Conservation (phyloP, 2,888 invertebrate species). For the Lydus trimaculatus region DNA sequence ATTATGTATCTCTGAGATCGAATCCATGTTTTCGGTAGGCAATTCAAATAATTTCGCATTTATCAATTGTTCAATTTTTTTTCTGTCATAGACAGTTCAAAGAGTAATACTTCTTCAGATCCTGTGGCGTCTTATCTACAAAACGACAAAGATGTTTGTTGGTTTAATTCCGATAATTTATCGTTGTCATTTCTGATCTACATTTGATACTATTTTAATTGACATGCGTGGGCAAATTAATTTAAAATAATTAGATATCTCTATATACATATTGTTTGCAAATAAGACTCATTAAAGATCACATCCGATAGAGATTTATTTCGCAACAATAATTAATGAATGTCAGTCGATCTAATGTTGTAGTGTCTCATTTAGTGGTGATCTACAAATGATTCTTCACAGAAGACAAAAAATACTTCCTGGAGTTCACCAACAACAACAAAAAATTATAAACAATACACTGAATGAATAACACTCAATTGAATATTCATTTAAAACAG, state of each 20-base stretch:
- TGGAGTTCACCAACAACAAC: background rate
- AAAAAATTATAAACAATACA: background rate
- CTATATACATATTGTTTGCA: background rate
- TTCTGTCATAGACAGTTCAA: background rate
- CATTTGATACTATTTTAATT: background rate
- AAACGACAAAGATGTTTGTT: background rate
- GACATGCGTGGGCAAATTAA: background rate
- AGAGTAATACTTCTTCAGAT: background rate
- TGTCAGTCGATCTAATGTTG: background rate
- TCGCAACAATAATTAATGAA: background rate
- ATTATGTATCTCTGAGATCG: background rate
- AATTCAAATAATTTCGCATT: background rate
- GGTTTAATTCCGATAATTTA: background rate
- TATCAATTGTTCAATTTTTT: background rate
- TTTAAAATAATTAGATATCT: background rate
- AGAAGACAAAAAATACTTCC: no score
- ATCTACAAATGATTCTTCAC: no score
- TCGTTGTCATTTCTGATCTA: background rate
- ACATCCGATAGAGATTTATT: background rate
- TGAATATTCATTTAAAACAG: constrained; percentile 25
- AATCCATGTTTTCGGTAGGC: background rate
- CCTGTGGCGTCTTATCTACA: background rate
- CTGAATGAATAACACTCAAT: constrained; percentile 9
- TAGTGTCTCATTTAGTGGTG: no score
- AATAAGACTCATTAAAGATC: background rate